Evolutionary conservation across 2,797 vertebrate genomes (phyloP).

Genomic region (Molossus molossus): DNA sequence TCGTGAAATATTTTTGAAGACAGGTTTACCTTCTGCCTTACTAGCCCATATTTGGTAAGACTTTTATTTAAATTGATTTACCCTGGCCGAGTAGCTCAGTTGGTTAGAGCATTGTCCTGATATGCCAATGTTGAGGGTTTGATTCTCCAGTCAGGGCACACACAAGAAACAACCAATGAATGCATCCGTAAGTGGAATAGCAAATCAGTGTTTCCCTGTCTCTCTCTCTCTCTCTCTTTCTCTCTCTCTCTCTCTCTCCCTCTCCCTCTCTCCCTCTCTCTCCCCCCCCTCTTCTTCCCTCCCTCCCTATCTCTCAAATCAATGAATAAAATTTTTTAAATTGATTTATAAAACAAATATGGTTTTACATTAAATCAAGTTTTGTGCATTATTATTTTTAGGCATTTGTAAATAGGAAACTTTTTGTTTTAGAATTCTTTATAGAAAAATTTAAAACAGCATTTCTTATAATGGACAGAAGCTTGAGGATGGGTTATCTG

Average conservation of each 20-base stretch:
- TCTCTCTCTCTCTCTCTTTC: background rate
- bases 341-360: slow-evolving; percentile 17
- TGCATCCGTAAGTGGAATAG: background rate
- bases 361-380: slow-evolving; percentile 11
- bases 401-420: slow-evolving; percentile 23
- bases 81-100: background rate
- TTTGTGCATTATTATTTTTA: slow-evolving; percentile 51
- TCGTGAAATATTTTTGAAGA: slow-evolving; percentile 97
- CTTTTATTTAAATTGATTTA: slow-evolving; percentile 44
- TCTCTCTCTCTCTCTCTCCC: background rate
- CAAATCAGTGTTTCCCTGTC: background rate
- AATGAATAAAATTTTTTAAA: background rate
- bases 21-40: slow-evolving; percentile 95
- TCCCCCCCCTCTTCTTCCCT: background rate
- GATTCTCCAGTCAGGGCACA: background rate
- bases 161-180: background rate
- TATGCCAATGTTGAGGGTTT: background rate
- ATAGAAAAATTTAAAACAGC: slow-evolving; percentile 51
- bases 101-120: background rate
- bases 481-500: slow-evolving; percentile 49
- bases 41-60: slow-evolving; percentile 97
- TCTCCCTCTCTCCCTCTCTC: background rate
- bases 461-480: slow-evolving; percentile 44
- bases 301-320: background rate
- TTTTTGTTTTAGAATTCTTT: slow-evolving; percentile 69